These are phyloP conservation scores for Huso huso DNA, from an alignment of 2,797 vertebrate genomes.

Conservation along the genomic window DNA sequence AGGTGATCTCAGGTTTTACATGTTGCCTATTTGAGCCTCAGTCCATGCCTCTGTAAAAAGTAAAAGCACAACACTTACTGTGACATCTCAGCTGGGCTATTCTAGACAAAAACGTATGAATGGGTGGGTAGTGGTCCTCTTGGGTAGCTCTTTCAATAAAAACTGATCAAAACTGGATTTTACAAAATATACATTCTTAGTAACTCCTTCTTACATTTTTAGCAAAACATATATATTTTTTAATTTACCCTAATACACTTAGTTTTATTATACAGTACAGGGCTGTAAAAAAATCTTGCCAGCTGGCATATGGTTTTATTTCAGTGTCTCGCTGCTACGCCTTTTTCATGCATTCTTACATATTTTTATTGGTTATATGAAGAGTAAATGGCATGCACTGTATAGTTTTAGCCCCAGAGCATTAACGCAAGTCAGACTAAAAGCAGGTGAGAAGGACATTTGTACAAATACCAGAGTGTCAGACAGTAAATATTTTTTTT, in stretches of 20 bases:
- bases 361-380: constrained; percentile 37
- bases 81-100: no score
- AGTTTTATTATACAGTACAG: constrained; percentile 38
- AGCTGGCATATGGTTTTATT: constrained; percentile 42
- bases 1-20: no score
- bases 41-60: no score
- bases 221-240: constrained; percentile 37
- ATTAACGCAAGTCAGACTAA: constrained; percentile 26
- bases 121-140: neutral
- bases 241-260: constrained; percentile 40
- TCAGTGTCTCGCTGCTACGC: constrained; percentile 33
- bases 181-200: constrained; percentile 14
- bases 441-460: constrained; percentile 1
- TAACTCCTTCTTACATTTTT: neutral
- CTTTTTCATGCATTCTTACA: constrained; percentile 38
- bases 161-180: constrained; percentile 12
- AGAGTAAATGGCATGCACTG: constrained; percentile 29
- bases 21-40: no score
- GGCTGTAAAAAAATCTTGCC: constrained; percentile 42
- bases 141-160: neutral
- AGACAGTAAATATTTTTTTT: constrained; percentile 7
- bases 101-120: neutral
- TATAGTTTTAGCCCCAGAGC: constrained; percentile 31
- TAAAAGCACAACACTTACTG: no score
- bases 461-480: no score